Evolutionary conservation across 1,140 invertebrate genomes (phyloP).

Genomic region (Armadillidium nasatum): DNA sequence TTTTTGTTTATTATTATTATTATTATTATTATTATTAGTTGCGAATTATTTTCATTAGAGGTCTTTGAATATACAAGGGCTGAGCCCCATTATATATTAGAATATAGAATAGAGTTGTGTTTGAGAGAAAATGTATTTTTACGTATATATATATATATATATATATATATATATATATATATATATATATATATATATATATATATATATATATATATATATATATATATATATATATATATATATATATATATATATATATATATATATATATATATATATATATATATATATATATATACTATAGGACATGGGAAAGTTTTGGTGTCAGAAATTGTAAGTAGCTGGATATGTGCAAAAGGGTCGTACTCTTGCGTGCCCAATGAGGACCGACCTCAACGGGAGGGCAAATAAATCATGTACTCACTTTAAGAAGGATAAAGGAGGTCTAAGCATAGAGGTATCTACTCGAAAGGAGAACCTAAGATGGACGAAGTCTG

Average conservation of each 20-base stretch:
- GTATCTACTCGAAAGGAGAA: not conserved
- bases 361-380: not conserved
- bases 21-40: too few species aligned
- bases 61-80: too few species aligned
- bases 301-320: not conserved
- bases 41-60: too few species aligned
- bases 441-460: not conserved
- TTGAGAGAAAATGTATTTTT: not conserved
- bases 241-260: not conserved
- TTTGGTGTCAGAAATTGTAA: not conserved
- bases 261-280: not conserved
- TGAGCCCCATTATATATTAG: too few species aligned
- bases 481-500: not conserved
- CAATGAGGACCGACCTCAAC: not conserved
- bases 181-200: conserved; percentile 6
- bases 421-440: not conserved
- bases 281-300: not conserved
- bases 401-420: too few species aligned
- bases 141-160: not conserved
- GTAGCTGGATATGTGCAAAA: not conserved
- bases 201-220: not conserved
- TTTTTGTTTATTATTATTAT: too few species aligned
- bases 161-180: conserved; percentile 6
- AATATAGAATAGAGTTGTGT: too few species aligned
- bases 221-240: not conserved